Evolutionary conservation across 2,888 invertebrate genomes (phyloP).

Genomic region (Eustalomyia histrio): DNA sequence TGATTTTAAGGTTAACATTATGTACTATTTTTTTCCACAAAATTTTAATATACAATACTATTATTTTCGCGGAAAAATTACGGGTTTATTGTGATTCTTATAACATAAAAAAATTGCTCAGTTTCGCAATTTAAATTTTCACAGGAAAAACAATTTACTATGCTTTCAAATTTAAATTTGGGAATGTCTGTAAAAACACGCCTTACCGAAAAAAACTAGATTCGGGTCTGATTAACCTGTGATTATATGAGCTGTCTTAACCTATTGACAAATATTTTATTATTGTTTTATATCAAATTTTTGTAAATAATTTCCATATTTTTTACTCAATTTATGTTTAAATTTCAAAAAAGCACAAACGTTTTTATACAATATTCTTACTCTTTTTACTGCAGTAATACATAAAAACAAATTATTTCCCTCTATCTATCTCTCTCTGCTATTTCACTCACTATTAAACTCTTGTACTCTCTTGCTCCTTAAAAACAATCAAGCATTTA

Average conservation of each 20-base stretch:
- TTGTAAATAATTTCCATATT: constrained; percentile 46
- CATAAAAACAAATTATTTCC: constrained; percentile 33
- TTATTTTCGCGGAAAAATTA: no score
- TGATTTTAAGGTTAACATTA: no score
- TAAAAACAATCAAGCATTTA: constrained; percentile 15
- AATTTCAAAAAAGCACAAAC: constrained; percentile 20
- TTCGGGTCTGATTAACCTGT: no score
- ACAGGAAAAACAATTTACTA: no score
- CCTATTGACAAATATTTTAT: not conserved
- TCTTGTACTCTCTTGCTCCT: constrained; percentile 43
- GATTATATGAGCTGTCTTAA: not conserved
- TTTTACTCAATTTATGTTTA: constrained; percentile 52
- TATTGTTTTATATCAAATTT: constrained; percentile 1
- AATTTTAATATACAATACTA: no score
- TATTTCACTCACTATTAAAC: constrained; percentile 3
- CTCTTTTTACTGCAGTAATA: constrained; percentile 54
- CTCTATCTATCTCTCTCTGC: constrained; percentile 10
- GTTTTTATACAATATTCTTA: constrained; percentile 35
- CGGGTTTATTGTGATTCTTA: no score
- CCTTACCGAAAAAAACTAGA: no score
- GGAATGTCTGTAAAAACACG: no score
- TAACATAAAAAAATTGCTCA: no score
- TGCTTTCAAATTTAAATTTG: no score
- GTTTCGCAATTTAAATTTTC: no score
- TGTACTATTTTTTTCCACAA: no score